These are phyloP conservation scores for Python bivittatus DNA, from an alignment of 2,113 vertebrate species.

Conservation along the genomic window DNA sequence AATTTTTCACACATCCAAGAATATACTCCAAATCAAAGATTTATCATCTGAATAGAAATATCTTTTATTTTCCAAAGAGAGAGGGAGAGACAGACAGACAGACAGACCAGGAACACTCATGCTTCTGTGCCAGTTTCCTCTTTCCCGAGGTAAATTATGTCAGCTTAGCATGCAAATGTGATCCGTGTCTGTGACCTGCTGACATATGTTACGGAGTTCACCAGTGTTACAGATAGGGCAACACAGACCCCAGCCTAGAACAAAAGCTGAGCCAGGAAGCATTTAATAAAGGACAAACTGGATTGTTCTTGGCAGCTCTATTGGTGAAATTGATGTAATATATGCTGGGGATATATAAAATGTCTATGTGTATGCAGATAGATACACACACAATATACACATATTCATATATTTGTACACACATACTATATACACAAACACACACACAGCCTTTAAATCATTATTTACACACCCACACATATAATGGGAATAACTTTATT, in stretches of 20 bases:
- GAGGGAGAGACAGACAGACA: neutral
- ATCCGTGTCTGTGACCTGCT: conserved; percentile 26
- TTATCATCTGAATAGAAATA: neutral
- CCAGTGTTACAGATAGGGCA: conserved; percentile 63
- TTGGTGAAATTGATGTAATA: conserved; percentile 40
- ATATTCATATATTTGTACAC: neutral
- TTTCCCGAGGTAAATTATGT: conserved; percentile 26
- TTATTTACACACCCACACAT: no score
- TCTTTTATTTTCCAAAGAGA: neutral
- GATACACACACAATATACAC: neutral
- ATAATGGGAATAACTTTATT: neutral
- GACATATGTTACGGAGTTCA: conserved; percentile 58
- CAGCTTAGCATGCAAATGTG: conserved; percentile 21
- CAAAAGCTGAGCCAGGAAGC: conserved; percentile 19
- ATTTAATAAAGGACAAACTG: conserved; percentile 49
- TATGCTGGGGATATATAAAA: conserved; percentile 4
- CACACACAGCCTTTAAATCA: neutral
- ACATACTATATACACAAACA: neutral
- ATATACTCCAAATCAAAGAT: neutral
- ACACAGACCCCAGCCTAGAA: conserved; percentile 41
- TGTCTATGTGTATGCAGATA: neutral
- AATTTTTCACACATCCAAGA: conserved; percentile 34
- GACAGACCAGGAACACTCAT: neutral
- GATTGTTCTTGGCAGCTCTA: conserved; percentile 5
- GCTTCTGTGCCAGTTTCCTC: conserved; percentile 20